A percentile compares a stretch with the other conserved stretches of the same genome.
Conservation (phyloP, 2,113 vertebrate genomes). For the Rhinolophus ferrumequinum region DNA sequence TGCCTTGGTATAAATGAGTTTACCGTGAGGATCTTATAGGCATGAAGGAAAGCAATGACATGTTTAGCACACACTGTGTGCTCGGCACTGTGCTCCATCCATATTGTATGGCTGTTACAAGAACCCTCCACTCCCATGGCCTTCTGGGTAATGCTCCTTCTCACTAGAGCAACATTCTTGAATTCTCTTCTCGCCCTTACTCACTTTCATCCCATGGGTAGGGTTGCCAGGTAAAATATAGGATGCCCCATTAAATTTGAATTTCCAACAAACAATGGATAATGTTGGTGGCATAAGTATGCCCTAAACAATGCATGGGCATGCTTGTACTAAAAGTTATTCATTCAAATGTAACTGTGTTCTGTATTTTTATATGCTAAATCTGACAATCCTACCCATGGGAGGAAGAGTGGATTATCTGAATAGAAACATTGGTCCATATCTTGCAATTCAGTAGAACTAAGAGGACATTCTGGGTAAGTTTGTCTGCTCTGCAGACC, state of each 20-base stretch:
- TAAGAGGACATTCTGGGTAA: background rate
- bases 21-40: constrained; percentile 16
- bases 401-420: background rate
- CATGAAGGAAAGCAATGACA: background rate
- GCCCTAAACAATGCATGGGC: background rate
- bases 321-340: constrained; percentile 10
- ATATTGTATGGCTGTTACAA: background rate
- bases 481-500: background rate
- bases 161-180: background rate
- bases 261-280: background rate
- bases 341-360: constrained; percentile 35
- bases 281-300: background rate
- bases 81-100: background rate
- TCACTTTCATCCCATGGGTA: background rate
- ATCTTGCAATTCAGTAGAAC: constrained; percentile 27
- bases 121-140: background rate
- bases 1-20: constrained; percentile 33
- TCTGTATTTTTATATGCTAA: constrained; percentile 25
- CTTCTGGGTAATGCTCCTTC: background rate
- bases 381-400: background rate
- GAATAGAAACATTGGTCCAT: background rate
- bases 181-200: background rate
- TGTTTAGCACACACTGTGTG: background rate
- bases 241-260: background rate
- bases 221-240: constrained; percentile 22